Evolutionary conservation across 2,797 vertebrate species (phyloP), one percentile per base, ranked within the genome.

Genomic region (Gila robusta): DNA sequence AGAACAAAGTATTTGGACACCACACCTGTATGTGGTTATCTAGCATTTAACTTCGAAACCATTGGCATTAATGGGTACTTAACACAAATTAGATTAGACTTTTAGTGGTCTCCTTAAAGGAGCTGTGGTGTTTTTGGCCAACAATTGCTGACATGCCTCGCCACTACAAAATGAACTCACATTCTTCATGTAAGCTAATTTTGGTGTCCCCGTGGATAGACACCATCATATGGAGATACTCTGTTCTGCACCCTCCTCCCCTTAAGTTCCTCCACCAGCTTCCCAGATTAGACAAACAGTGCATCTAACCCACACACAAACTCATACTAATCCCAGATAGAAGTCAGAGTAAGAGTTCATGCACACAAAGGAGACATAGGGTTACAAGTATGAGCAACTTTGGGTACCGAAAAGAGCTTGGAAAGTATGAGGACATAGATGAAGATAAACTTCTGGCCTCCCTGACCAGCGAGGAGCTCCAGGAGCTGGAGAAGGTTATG

Each of bases 361-460:
- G 54, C 73, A 49, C 14, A 74, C 3, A n/a, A 64, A 35, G 5
- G n/a, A 87, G 19, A 73, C 47, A 4, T 59, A 41, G 44, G 14
- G 11, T 59, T 21, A 9, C 19, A 78, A 93, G 90, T 93, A 97
- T 97, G 97, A 97, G 96, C 90, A 95, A 94, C 89, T 97, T 97
- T 90, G 97, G 97, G 89, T 97, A 97, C 89, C 90, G 95, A 88
- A 94, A 93, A 91, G 96, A 97, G 91, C 95, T 96, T 86, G 96
- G 96, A 91, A 97, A 96, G 93, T 96, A 96, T 54, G 97, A 98
- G 89, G 97, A 97, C 66, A 93, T 97, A 70, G 96, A 98, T 14
- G 97, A 97, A 90, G 97, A 98, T 1, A 96, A 97, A 87, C 95
- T 98, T 86, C 93, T 98, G 0, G 96, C 97, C 89, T 95, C 96